These are phyloP conservation scores for Calcarius ornatus DNA, from an alignment of 2,113 vertebrate genomes.

Conservation along the genomic window DNA sequence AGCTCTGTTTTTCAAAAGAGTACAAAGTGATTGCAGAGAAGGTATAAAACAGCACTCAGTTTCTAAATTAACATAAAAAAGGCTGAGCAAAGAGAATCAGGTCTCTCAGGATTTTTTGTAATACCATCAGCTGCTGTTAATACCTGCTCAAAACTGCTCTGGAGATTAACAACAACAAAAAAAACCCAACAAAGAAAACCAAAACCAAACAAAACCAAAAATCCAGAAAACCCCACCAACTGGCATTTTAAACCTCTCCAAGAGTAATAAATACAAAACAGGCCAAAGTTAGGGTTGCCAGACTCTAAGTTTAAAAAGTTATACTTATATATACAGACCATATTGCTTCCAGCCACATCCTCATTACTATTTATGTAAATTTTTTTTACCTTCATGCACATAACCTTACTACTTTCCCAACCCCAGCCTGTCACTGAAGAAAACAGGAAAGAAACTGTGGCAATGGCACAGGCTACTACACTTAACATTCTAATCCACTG, in stretches of 20 bases:
- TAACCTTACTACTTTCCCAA: background rate
- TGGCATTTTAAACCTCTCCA: background rate
- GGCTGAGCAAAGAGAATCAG: background rate
- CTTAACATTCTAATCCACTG: background rate
- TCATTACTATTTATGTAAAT: background rate
- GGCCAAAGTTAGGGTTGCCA: background rate
- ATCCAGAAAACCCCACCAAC: background rate
- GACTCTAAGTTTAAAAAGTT: background rate
- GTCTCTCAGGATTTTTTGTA: slow-evolving; percentile 5
- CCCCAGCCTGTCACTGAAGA: background rate
- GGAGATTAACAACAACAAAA: background rate
- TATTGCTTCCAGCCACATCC: background rate
- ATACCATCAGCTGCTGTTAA: slow-evolving; percentile 29
- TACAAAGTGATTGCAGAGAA: background rate
- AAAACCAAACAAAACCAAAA: background rate
- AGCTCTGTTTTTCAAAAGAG: slow-evolving; percentile 12
- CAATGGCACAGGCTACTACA: background rate
- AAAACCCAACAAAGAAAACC: background rate
- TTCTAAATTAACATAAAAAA: background rate
- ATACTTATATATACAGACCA: fast-evolving
- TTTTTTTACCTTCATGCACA: background rate
- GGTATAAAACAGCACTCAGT: background rate
- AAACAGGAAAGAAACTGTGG: background rate
- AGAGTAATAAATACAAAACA: background rate
- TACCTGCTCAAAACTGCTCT: slow-evolving; percentile 6